Evolutionary conservation across 2,888 invertebrate genomes (phyloP).

Genomic region (Polylopha cassiicola): DNA sequence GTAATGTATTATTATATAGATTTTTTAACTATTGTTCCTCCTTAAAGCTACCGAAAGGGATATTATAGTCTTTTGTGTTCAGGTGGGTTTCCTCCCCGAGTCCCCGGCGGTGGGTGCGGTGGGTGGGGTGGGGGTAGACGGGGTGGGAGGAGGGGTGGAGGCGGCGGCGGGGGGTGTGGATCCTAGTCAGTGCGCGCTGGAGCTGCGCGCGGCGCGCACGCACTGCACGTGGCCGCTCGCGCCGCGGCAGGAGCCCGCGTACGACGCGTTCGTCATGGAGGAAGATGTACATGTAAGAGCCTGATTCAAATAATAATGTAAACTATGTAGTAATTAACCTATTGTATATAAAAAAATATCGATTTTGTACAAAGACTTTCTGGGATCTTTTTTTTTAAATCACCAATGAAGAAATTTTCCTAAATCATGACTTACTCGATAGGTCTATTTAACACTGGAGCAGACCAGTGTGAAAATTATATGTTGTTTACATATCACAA

Average conservation of each 20-base stretch:
- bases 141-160: conserved; percentile 20
- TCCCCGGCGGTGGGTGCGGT: conserved; percentile 1
- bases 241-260: conserved; percentile 26
- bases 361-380: too few relatives aligned
- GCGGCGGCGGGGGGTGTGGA: conserved; percentile 2
- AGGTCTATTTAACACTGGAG: too few relatives aligned
- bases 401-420: too few relatives aligned
- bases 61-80: too few relatives aligned
- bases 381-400: too few relatives aligned
- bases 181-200: conserved; percentile 23
- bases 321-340: too few relatives aligned
- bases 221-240: conserved; percentile 70
- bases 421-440: too few relatives aligned
- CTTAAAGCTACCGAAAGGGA: too few relatives aligned
- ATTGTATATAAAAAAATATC: too few relatives aligned
- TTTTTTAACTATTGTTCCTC: not conserved
- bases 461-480: not conserved
- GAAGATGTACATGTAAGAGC: conserved; percentile 44
- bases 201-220: conserved; percentile 56
- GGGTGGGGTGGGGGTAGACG: conserved; percentile 2
- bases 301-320: too few relatives aligned
- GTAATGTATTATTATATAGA: too few relatives aligned
- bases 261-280: conserved; percentile 35
- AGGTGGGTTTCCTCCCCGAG: conserved; percentile 4
- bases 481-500: too few relatives aligned